A percentile compares a stretch with the other conserved stretches of the same genome.
These are phyloP conservation scores for Callocephalon fimbriatum DNA, from an alignment of 2,113 vertebrate genomes.

Conservation along the genomic window DNA sequence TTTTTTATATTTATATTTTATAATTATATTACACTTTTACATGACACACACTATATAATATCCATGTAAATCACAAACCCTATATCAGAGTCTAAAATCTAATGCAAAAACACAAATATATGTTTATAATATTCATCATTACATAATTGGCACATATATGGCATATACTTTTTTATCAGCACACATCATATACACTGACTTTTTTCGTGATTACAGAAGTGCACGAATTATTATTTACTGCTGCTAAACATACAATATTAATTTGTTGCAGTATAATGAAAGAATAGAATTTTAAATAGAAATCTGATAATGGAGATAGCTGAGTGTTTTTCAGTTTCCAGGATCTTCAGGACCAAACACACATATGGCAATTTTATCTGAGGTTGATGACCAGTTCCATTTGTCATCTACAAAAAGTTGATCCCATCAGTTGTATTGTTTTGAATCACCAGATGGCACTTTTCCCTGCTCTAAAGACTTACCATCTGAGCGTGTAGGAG, in stretches of 20 bases:
- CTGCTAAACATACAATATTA: neutral
- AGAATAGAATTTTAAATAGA: neutral
- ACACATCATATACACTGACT: neutral
- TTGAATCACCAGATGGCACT: slow-evolving; percentile 25
- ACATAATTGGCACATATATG: neutral
- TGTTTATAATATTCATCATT: neutral
- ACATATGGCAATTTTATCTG: neutral
- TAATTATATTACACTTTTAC: neutral
- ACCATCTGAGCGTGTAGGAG: neutral
- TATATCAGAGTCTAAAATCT: neutral
- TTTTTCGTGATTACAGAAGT: neutral
- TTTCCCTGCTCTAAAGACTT: neutral
- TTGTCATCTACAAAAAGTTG: neutral
- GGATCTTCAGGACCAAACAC: neutral
- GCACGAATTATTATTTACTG: neutral
- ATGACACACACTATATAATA: neutral
- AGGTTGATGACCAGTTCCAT: neutral
- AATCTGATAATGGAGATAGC: neutral
- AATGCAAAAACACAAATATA: neutral
- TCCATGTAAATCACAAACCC: neutral
- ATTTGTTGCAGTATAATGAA: neutral
- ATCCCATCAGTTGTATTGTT: neutral
- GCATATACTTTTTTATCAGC: neutral
- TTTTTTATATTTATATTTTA: neutral
- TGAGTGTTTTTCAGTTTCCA: neutral